Evolutionary conservation across 2,797 vertebrate genomes (phyloP), one percentile per base, ranked within the genome.

Genomic region (Myotis daubentonii): DNA sequence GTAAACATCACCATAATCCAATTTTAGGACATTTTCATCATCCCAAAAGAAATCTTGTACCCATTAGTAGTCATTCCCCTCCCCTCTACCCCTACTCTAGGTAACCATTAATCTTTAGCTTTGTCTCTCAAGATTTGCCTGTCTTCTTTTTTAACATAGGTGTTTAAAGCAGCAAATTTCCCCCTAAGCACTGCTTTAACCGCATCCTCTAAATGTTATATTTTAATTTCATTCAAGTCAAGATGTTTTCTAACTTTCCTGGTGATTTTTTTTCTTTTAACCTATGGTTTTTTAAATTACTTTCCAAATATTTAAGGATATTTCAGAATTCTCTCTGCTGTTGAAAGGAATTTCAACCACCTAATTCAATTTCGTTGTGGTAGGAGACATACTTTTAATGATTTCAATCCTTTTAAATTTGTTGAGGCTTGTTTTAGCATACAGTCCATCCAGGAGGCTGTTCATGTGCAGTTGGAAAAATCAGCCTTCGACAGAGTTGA

Each of bases 191-290:
- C 47, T 84, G 25, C 19, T 83, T 68, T 72, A 65, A 30, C 36
- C 28, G 16, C 33, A 84, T 76, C 33, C 47, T 33, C 65, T 53
- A 89, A n/a, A 47, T 92, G 83, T 76, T 74, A 23, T 75, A 55
- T 87, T 89, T 93, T 89, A n/a, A 68, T 83, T 38, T 75, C n/a
- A 51, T 55, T 93, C 36, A 51, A n/a, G 76, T 92, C 41, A 87
- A 28, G 17, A 75, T 83, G 44, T 38, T 89, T 83, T 65, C 28
- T 74, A 55, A 74, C 23, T 74, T 93, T 33, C 25, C 51, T 84
- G 60, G n/a, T 78, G 71, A 49, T 60, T 60, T 60, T 76, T 84
- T 81, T 79, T 20, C 60, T 62, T 70, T 75, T 89, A 70, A 82
- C 30, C 19, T 19, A 6, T 49, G n/a, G 19, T 88, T 75, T 60